phyloP scores from a whole-genome alignment of 1,140 invertebrate species.

The Drosophila virilis region DNA sequence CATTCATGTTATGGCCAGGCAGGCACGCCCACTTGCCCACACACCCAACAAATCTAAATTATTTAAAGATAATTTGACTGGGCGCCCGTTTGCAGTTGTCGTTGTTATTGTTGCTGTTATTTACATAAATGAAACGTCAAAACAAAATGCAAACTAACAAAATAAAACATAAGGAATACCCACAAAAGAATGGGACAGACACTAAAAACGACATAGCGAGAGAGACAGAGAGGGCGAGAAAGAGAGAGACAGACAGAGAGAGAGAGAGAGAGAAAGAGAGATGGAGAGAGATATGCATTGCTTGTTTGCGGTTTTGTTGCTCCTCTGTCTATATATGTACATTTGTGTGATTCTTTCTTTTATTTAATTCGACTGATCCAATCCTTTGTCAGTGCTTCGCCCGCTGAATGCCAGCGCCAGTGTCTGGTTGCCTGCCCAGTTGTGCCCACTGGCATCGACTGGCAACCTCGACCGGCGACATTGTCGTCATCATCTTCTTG shows the following conservation, averaged over 20 bases:
- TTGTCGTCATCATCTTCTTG: conserved; percentile 38
- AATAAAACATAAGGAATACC: conserved; percentile 25
- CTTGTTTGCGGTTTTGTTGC: conserved; percentile 43
- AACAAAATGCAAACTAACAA: conserved; percentile 60
- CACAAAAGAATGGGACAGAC: conserved; percentile 18
- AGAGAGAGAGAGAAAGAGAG: not conserved
- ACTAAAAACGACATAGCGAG: not conserved
- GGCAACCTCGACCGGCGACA: conserved; percentile 20
- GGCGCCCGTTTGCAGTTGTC: conserved; percentile 56
- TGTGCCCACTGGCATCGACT: conserved; percentile 23
- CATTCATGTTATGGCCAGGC: conserved; percentile 17
- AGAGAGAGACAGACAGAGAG: not conserved
- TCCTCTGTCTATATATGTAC: conserved; percentile 5
- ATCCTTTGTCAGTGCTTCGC: conserved; percentile 22
- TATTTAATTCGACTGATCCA: conserved; percentile 45
- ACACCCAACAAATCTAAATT: conserved; percentile 62
- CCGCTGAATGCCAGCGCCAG: not conserved
- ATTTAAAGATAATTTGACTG: conserved; percentile 81
- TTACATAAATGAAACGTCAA: conserved; percentile 72
- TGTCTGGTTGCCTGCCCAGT: conserved; percentile 11
- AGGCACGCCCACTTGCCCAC: conserved; percentile 12
- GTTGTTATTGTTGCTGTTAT: conserved; percentile 59
- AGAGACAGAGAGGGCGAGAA: not conserved
- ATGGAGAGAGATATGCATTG: conserved; percentile 38
- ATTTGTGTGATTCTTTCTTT: conserved; percentile 33